Percentiles rank a stretch among this genome's conserved stretches.
Conservation (phyloP, 2,113 vertebrate species). For the Charina bottae region DNA sequence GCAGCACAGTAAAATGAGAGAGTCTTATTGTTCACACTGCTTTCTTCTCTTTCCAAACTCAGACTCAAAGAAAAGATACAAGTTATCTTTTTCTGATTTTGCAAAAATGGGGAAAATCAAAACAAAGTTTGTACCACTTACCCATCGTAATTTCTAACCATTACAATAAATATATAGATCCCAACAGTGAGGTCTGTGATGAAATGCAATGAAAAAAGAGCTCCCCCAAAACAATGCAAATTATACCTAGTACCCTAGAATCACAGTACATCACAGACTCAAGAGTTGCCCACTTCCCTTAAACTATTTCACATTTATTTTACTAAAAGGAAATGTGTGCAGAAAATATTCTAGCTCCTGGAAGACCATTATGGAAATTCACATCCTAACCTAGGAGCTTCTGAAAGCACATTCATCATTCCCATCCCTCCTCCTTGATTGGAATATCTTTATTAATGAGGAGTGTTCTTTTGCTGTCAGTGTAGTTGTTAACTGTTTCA, state of each 20-base stretch:
- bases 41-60: background rate
- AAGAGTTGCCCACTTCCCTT: slow-evolving; percentile 40
- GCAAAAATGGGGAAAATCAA: background rate
- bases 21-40: background rate
- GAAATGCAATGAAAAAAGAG: background rate
- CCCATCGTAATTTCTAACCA: background rate
- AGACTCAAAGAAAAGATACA: background rate
- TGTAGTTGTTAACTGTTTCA: no score
- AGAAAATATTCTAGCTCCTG: background rate
- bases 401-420: background rate
- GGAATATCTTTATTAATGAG: no score
- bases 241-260: slow-evolving; percentile 1
- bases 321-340: slow-evolving; percentile 30
- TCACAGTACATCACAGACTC: slow-evolving; percentile 21
- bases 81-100: background rate
- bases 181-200: background rate
- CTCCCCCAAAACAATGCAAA: background rate
- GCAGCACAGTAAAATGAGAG: background rate
- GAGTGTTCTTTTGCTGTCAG: background rate
- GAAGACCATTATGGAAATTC: background rate
- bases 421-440: background rate
- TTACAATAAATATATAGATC: background rate
- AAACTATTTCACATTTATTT: slow-evolving; percentile 54
- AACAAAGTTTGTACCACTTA: background rate
- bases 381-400: background rate